Evolutionary conservation across 2,888 invertebrate species (phyloP).

Genomic region (Pediacus dermestoides): DNA sequence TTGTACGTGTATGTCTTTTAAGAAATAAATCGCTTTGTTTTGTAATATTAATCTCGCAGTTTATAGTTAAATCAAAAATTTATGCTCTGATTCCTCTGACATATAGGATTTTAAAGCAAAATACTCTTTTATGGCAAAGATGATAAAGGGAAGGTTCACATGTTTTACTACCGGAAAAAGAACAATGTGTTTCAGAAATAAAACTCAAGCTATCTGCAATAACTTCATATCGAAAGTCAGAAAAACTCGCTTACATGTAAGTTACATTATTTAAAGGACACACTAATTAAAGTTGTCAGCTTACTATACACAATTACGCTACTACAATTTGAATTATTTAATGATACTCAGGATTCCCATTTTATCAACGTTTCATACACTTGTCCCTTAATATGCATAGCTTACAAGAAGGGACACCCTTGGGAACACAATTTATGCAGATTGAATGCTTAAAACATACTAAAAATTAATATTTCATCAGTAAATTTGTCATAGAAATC

Average conservation of each 20-base stretch:
- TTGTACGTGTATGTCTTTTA: not conserved
- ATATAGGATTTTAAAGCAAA: too few relatives aligned
- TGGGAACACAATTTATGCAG: constrained; percentile 19
- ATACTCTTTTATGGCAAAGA: too few relatives aligned
- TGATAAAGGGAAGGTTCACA: too few relatives aligned
- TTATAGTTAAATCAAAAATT: too few relatives aligned
- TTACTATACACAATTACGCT: constrained; percentile 23
- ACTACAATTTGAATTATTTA: constrained; percentile 22
- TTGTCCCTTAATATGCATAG: constrained; percentile 28
- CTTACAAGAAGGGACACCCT: constrained; percentile 21
- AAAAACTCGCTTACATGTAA: too few relatives aligned
- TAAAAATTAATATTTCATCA: constrained; percentile 21
- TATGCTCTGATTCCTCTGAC: constrained; percentile 1
- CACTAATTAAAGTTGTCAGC: too few relatives aligned
- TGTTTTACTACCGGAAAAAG: too few relatives aligned
- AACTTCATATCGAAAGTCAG: too few relatives aligned
- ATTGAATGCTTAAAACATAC: constrained; percentile 16
- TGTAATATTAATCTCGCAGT: not conserved
- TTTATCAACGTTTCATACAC: constrained; percentile 23
- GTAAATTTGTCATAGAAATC: constrained; percentile 4
- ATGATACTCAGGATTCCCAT: constrained; percentile 17
- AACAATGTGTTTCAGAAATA: too few relatives aligned
- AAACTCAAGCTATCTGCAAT: too few relatives aligned
- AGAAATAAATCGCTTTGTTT: not conserved
- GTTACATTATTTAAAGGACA: too few relatives aligned